Conservation (phyloP, 2,113 vertebrate species). For the Oceanodroma tethys region DNA sequence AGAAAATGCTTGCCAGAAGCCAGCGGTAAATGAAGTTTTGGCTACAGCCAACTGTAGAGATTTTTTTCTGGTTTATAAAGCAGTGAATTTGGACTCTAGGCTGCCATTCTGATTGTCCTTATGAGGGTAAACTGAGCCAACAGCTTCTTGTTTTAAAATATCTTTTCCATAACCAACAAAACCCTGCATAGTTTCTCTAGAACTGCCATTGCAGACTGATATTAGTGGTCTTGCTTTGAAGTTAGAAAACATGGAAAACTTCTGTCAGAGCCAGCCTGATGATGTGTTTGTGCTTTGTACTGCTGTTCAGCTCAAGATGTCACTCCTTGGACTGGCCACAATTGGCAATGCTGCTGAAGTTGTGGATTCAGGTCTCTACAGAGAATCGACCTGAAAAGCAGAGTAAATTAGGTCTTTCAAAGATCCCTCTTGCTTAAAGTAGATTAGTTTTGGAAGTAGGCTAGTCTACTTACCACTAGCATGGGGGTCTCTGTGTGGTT, state of each 20-base stretch:
- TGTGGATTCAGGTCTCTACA: not conserved
- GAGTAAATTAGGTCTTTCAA: not conserved
- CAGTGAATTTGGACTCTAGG: not conserved
- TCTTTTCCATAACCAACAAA: slow-evolving; percentile 29
- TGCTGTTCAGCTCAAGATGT: not conserved
- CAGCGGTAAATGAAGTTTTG: not conserved
- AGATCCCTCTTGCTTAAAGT: not conserved
- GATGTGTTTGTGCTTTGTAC: not conserved
- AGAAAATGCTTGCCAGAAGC: not conserved
- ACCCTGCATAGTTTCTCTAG: not conserved
- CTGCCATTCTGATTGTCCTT: slow-evolving; percentile 10
- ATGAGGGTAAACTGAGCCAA: not conserved
- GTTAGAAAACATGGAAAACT: slow-evolving; percentile 46
- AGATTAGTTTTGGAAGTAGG: not conserved
- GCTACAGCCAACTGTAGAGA: not conserved
- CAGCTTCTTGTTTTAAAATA: slow-evolving; percentile 23
- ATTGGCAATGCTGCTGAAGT: not conserved
- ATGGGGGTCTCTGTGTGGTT: not conserved
- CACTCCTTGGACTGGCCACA: not conserved
- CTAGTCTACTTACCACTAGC: not conserved
- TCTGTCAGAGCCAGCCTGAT: slow-evolving; percentile 14
- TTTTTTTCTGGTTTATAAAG: not conserved
- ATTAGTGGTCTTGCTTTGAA: slow-evolving; percentile 59
- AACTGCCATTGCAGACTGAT: not conserved
- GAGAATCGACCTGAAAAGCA: not conserved